Evolutionary conservation across 2,888 invertebrate genomes (phyloP), one percentile per base, ranked within the genome.

Genomic region (Teleogryllus oceanicus): DNA sequence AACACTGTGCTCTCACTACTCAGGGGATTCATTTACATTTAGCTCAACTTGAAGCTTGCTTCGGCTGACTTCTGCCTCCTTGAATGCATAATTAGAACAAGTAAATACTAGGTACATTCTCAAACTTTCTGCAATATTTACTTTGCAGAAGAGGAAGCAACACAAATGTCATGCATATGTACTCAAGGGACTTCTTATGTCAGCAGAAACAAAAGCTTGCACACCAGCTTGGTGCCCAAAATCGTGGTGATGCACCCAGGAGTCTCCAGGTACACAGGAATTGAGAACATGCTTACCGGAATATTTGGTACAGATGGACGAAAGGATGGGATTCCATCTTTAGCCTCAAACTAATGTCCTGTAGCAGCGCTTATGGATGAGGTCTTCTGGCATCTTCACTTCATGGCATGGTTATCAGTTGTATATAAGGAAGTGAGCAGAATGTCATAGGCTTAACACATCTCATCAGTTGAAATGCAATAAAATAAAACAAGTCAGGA

Each of bases 251-350:
- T 62, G 62, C 62, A n/a, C n/a, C n/a, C 16, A 62, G 62, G 62
- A 62, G 37, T n/a, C 62, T 62, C 62, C 62, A 62, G 62, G 62
- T 62, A 62, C 62, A 62, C 13, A 62, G 62, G 62, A 62, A 62
- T n/a, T n/a, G n/a, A 13, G 62, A 18, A 62, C 62, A 62, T 62
- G 62, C 62, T 62, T 62, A 62, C 62, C 62, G 62, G 62, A 62
- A n/a, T 62, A n/a, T 18, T 62, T 13, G 62, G 62, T 62, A 62
- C 62, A 18, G 62, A 62, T 62, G 62, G 62, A 62, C 62, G 62
- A 5, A 62, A 62, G 62, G 62, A 62, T 62, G 62, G 62, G 62
- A 62, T 62, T 62, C 62, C 62, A 62, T 62, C 62, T 62, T 37
- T 62, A 62, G 62, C 62, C 62, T 62, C 62, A 62, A 62, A 62